Evolutionary conservation across 2,797 vertebrate species (phyloP).

Genomic region (Catostomus latipinnis): DNA sequence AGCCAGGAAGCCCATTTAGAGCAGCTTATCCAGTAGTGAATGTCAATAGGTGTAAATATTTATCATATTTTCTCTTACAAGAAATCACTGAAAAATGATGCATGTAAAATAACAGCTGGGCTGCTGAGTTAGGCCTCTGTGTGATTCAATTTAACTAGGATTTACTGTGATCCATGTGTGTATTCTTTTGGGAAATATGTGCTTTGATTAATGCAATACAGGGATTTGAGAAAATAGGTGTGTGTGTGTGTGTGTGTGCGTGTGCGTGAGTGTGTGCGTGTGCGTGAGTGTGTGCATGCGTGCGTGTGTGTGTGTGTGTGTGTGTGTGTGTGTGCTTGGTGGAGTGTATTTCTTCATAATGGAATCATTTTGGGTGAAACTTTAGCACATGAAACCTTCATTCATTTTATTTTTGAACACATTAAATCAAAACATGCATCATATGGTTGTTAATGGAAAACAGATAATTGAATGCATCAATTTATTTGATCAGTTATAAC

Average conservation of each 20-base stretch:
- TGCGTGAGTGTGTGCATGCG: not conserved
- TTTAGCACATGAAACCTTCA: not conserved
- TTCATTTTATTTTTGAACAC: conserved; percentile 10
- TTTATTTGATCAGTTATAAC: not conserved
- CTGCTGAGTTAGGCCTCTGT: conserved; percentile 45
- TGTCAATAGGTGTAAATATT: conserved; percentile 34
- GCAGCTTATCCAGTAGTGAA: conserved; percentile 20
- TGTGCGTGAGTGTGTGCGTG: no score
- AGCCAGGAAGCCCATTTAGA: conserved; percentile 8
- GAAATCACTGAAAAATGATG: conserved; percentile 45
- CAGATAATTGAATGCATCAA: not conserved
- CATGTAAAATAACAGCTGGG: conserved; percentile 44
- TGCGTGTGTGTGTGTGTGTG: conserved; percentile 68
- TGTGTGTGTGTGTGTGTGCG: conserved; percentile 6
- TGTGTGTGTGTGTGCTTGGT: no score
- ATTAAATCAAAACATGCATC: not conserved
- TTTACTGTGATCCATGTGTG: conserved; percentile 86
- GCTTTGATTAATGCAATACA: conserved; percentile 91
- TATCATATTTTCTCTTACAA: not conserved
- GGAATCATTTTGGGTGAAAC: not conserved
- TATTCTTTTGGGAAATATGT: conserved; percentile 85
- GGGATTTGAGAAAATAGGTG: conserved; percentile 79
- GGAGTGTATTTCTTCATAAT: no score
- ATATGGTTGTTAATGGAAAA: not conserved
- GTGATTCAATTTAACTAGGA: conserved; percentile 89